phyloP scores from a whole-genome alignment of 2,113 vertebrate genomes.

The Petroica traversi region DNA sequence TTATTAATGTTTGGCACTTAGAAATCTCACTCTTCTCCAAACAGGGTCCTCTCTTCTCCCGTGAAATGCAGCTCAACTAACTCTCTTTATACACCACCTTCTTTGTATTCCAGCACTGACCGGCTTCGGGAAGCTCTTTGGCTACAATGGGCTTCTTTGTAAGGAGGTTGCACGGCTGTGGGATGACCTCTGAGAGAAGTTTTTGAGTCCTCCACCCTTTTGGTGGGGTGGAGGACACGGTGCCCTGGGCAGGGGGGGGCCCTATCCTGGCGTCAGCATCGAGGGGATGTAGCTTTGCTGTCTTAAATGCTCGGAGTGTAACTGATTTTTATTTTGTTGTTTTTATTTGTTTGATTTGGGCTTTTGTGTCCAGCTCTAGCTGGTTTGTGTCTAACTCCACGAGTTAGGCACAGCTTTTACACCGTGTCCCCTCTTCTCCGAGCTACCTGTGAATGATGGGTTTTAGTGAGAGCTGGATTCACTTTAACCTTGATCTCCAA shows the following conservation, averaged over 20 bases:
- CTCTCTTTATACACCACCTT: not conserved
- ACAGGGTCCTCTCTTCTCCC: not conserved
- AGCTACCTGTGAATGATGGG: not conserved
- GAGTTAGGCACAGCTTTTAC: not conserved
- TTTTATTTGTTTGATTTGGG: not conserved
- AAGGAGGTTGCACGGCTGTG: not conserved
- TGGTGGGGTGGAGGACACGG: accelerated
- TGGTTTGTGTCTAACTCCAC: not conserved
- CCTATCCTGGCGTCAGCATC: not conserved
- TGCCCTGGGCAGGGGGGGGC: not conserved
- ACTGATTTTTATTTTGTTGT: not conserved
- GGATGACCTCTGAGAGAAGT: not conserved
- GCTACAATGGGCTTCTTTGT: not conserved
- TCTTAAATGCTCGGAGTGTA: not conserved
- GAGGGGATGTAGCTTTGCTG: not conserved
- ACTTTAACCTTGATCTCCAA: not conserved
- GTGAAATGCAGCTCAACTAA: not conserved
- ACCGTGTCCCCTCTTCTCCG: not conserved
- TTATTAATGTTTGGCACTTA: not conserved
- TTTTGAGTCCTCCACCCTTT: not conserved
- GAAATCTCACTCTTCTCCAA: not conserved
- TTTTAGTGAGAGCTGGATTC: not conserved
- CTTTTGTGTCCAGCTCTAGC: not conserved
- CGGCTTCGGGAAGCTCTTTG: not conserved
- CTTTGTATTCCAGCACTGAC: not conserved